Evolutionary conservation across 2,113 vertebrate genomes (phyloP), one percentile per base, ranked within the genome.

Genomic region (Vireo altiloquus): DNA sequence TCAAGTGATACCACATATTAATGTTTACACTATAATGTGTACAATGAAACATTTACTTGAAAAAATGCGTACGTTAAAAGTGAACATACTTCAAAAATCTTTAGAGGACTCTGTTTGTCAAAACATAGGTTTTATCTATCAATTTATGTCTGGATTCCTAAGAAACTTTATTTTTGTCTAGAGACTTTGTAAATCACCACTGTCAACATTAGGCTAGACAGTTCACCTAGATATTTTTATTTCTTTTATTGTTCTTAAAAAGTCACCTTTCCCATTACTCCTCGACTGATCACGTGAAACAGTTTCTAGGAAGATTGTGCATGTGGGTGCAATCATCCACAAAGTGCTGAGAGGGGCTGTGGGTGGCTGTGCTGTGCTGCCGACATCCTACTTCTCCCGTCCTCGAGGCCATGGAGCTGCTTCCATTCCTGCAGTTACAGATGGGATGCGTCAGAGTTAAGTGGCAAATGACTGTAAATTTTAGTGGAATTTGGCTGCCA

Each of bases 381-480:
- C 0, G 0, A 28, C 3, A 27, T 87, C 24, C 49, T 3, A 17
- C 60, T 44, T 84, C 31, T 66, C 22, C 50, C 1, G 16, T 17
- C 57, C 52, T 37, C 30, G 30, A 56, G 70, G 66, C 44, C 42
- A 4, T 7, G 21, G 50, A 42, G 11, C 52, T 70, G 47, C 65
- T 84, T 39, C 54, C 0, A 0, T 31, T 74, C 53, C 44, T 64
- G 57, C 40, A 20, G 7, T 33, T 69, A 27, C 2, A 17, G 25
- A 4, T 40, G 46, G 46, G 23, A 37, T 33, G 33, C 5, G 1
- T 61, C 57, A 60, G 33, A 78, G 6, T 35, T 39, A 21, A 63
- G 40, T 47, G 44, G 40, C 13, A 74, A 85, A 78, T 30, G 5
- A 15, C 35, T 44, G 31, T 57, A 60, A 33, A 47, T 57, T 69